Conservation (phyloP, 1,140 invertebrate genomes). For the Conus ventricosus region DNA sequence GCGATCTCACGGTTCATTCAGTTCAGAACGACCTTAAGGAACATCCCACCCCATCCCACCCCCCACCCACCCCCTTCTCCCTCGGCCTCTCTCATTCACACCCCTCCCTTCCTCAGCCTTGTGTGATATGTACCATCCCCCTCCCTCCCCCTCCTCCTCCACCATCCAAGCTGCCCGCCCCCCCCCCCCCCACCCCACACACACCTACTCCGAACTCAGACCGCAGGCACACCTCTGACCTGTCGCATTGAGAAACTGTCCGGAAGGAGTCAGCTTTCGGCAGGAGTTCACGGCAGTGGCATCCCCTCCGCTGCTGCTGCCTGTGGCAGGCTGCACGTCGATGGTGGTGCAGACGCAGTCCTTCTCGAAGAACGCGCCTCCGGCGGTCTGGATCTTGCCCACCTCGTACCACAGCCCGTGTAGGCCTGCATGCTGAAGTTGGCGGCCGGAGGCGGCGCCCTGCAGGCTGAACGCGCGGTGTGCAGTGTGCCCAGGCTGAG, state of each 20-base stretch:
- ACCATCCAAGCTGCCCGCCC: too few species aligned
- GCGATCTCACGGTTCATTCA: too few species aligned
- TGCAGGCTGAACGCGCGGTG: slow-evolving; percentile 31
- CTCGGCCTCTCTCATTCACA: too few species aligned
- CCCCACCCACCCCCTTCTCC: too few species aligned
- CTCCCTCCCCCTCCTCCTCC: too few species aligned
- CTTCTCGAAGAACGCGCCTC: slow-evolving; percentile 67
- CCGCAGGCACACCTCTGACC: slow-evolving; percentile 40
- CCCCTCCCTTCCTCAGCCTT: too few species aligned
- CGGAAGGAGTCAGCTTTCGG: slow-evolving; percentile 54
- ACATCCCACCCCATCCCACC: too few species aligned
- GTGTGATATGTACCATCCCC: too few species aligned
- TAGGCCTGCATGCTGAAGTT: slow-evolving; percentile 53
- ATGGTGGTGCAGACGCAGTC: slow-evolving; percentile 69
- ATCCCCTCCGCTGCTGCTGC: slow-evolving; percentile 52
- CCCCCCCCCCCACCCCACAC: too few species aligned
- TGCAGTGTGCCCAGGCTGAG: neutral
- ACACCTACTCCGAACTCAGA: too few species aligned
- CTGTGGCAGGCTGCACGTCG: slow-evolving; percentile 54
- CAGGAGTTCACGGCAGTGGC: slow-evolving; percentile 65
- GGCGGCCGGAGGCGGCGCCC: slow-evolving; percentile 40
- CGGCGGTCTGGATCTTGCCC: slow-evolving; percentile 69
- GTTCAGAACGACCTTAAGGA: too few species aligned
- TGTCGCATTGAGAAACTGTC: slow-evolving; percentile 63
- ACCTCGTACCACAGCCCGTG: slow-evolving; percentile 60